Evolutionary conservation across 2,888 invertebrate species (phyloP), one percentile per base, ranked within the genome.

Genomic region (Chrysomela aeneicollis): DNA sequence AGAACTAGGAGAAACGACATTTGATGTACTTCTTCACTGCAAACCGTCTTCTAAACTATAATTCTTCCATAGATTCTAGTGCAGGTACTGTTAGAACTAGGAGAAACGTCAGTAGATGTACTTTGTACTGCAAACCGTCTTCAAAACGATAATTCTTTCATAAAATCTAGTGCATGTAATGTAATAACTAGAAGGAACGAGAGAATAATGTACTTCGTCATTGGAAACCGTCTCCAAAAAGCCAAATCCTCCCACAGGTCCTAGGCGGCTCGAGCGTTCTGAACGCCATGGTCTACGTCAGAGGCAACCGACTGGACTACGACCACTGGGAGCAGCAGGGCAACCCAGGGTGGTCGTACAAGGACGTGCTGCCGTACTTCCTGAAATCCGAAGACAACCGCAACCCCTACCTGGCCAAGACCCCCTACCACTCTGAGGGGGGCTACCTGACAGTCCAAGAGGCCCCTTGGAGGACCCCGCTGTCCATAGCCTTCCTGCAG

Each of bases 281-380:
- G 0, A 96, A 96, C 80, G 93, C 93, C 12, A 95, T 97, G 95
- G 88, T 95, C 35, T 97, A 97, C 83, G 90, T 94, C 10, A 87
- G 97, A 58, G 96, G 96, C 59, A 95, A 94, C 77, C 87, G 88
- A 71, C 88, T 89, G 65, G 95, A 96, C 77, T 97, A 94, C 83
- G 93, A 96, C 79, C 86, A 88, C 21, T 97, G 96, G 96, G 92
- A 92, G 35, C 85, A 86, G 0, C 83, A 90, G 35, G 96, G 95
- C 0, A 94, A 94, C 80, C 85, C 87, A 0, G 96, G 95, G 9
- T 97, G 97, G 97, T 89, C 90, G 6, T 95, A 92, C 82, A 86
- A 90, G 42, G 88, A 92, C 70, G 91, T 95, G 1, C 82, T 95
- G 54, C 92, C 91, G 1, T 95, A 94, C 78, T 95, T 95, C 79